phyloP scores from a whole-genome alignment of 2,888 invertebrate genomes.

The Dasysyrphus albostriatus region DNA sequence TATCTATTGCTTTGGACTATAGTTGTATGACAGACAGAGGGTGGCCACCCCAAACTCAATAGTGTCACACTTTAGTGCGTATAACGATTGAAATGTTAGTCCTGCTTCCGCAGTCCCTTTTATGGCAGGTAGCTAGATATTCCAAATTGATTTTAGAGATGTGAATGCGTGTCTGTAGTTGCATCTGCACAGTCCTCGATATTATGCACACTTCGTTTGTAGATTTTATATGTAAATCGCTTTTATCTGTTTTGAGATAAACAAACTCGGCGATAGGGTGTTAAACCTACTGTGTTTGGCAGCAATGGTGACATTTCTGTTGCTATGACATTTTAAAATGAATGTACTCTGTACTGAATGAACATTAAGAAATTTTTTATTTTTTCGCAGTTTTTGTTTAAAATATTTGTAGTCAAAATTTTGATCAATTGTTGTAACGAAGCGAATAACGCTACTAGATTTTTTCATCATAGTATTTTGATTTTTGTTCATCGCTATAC shows the following conservation, averaged over 20 bases:
- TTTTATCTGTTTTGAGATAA: constrained; percentile 66
- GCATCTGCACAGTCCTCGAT: constrained; percentile 5
- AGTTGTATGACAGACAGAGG: neutral
- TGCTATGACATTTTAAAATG: too few relatives aligned
- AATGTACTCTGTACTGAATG: too few relatives aligned
- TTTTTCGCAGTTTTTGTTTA: too few relatives aligned
- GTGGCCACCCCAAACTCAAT: neutral
- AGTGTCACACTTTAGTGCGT: neutral
- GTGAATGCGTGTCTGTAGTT: constrained; percentile 11
- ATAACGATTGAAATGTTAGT: constrained; percentile 28
- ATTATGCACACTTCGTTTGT: constrained; percentile 26
- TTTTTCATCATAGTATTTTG: too few relatives aligned
- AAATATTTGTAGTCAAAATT: too few relatives aligned
- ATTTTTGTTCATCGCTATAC: too few relatives aligned
- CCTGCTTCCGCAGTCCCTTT: constrained; percentile 29
- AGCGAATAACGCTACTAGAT: too few relatives aligned
- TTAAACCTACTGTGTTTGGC: constrained; percentile 17
- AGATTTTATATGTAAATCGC: constrained; percentile 71
- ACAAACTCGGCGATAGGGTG: constrained; percentile 53
- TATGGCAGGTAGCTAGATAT: constrained; percentile 48
- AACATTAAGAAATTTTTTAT: too few relatives aligned
- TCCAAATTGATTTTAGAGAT: constrained; percentile 65
- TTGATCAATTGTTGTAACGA: too few relatives aligned
- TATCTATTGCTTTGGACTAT: constrained; percentile 19
- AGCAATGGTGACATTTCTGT: too few relatives aligned